These are phyloP conservation scores for Paramuricea clavata DNA, from an alignment of 92 coral and sea anemone species.

Conservation along the genomic window DNA sequence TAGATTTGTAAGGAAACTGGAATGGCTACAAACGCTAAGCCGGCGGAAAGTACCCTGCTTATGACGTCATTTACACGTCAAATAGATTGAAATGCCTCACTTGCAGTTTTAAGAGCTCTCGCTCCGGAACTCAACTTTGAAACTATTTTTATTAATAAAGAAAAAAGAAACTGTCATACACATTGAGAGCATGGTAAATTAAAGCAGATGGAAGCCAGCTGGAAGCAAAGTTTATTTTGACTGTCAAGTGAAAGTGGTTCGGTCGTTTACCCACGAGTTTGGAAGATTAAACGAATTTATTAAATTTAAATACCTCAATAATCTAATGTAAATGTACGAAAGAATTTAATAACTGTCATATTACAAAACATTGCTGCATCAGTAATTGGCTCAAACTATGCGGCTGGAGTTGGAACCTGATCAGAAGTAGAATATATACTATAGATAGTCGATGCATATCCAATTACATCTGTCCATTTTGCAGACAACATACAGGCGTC, in stretches of 20 bases:
- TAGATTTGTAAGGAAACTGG: no score
- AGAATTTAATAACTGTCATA: background rate
- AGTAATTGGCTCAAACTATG: background rate
- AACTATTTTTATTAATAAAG: no score
- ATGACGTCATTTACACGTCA: background rate
- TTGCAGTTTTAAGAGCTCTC: no score
- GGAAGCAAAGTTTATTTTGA: background rate
- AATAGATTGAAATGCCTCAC: background rate
- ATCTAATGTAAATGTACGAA: background rate
- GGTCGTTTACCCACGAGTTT: background rate
- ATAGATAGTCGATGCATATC: no score
- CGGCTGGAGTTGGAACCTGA: background rate
- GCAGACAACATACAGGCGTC: background rate
- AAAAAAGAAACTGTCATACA: background rate
- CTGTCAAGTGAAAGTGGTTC: background rate
- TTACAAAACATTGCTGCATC: background rate
- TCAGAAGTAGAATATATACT: background rate
- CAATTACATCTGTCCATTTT: constrained; percentile 16
- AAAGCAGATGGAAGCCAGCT: background rate
- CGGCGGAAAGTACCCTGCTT: background rate
- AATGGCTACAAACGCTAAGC: no score
- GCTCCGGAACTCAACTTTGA: no score
- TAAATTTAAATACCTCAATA: background rate
- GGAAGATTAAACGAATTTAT: constrained; percentile 8
- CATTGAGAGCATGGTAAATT: background rate